Evolutionary conservation across 2,113 vertebrate genomes (phyloP), one percentile per base, ranked within the genome.

Genomic region (Bubo blakistoni): DNA sequence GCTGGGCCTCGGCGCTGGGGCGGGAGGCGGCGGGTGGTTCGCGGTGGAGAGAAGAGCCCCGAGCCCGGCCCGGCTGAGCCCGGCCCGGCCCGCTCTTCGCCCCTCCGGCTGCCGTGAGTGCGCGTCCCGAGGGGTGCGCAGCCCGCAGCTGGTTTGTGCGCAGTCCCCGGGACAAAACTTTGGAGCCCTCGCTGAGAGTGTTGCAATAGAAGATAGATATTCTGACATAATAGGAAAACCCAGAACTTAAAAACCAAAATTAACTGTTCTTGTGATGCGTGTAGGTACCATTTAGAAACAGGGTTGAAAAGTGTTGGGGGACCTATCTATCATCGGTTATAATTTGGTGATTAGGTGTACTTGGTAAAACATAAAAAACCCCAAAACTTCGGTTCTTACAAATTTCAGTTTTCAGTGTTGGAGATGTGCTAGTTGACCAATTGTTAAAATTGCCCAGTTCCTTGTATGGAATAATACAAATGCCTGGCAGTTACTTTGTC

Each of bases 161-260:
- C 1, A 1, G 55, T 1, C 21, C 27, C 7, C 11, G 22, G n/a
- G 26, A 3, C 30, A 0, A 2, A 55, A 1, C 67, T n/a, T n/a
- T 0, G 51, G 20, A n/a, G 59, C 32, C 7, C 7, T n/a, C 4
- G 12, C 24, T 10, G 71, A 36, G 69, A 42, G 26, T 32, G 5
- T 2, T 34, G 34, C 13, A 2, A 4, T 14, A 12, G 22, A 5
- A 65, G 16, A 62, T 6, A 16, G 36, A 6, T 61, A 10, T 51
- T 34, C 9, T 21, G 9, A 3, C 6, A 0, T 27, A 16, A 29
- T 13, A 9, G 34, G 55, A 7, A 51, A 58, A 27, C 4, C 6
- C 14, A 3, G 29, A 46, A 9, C 10, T 51, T 26, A 16, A 44
- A 17, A 32, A 16, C 38, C 38, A 47, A 30, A 32, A 16, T 5